Base-by-base conservation (phyloP, 2,888 invertebrate genomes). In the Heterodera filipjevi region DNA sequence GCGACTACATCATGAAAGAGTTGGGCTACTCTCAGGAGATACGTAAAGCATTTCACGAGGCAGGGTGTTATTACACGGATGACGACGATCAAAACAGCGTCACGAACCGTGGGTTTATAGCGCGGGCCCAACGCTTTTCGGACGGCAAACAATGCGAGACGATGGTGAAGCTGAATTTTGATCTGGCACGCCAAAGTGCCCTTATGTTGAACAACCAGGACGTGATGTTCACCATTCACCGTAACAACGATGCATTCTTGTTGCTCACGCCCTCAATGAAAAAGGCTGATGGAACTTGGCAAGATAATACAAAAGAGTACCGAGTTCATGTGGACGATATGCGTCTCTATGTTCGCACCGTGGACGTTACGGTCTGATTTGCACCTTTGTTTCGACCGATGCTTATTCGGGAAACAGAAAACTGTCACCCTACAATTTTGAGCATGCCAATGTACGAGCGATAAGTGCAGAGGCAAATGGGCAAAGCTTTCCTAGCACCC, bases 331-430 rank as follows among this genome's bases (percentile, higher is more conserved):
- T 76, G n/a, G 22, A 66, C n/a, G 68, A 76, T 32, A 71, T 76
- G 72, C 32, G 76, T n/a, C 35, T 76, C 22, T 76, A 53, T 39
- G 71, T 76, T 0, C 74, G 59, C 22, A 59, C 59, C 3, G 59
- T 59, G 59, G 59, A 59, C 19, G 59, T 59, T n/a, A 59, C 59
- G 8, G 77, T 49, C 27, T 71, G 12, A 71, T 71, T 30, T 33
- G 59, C 19, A 10, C 44, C n/a, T 74, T 74, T 6, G 33, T 74
- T 59, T 39, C 32, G 2, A 59, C 35, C 6, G 32, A 49, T 1
- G 73, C 73, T 5, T 73, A n/a, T 19, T 32, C 44, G 1, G 73
- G 73, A 16, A 12, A 10, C 10, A 12, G 66, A 16, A 10, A 66
- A 12, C 2, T n/a, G 16, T 73, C 73, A 12, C 73, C 73, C 1